These are phyloP conservation scores for Alosa sapidissima DNA, from an alignment of 2,797 vertebrate genomes.

Conservation along the genomic window DNA sequence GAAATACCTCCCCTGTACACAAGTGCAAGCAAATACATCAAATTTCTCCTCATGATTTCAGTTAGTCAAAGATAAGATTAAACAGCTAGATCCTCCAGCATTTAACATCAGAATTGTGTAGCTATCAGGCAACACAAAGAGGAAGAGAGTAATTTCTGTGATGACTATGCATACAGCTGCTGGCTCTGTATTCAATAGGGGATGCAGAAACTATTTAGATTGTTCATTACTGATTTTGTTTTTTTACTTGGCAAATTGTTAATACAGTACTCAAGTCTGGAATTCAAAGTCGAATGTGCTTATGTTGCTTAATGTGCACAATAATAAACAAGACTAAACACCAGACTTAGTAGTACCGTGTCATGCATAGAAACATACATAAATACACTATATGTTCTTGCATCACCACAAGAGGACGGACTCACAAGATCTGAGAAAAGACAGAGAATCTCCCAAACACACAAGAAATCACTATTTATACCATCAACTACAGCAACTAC, in stretches of 20 bases:
- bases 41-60: neutral
- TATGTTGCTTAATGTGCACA: neutral
- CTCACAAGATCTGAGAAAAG: neutral
- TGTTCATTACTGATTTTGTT: neutral
- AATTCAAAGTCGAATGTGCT: neutral
- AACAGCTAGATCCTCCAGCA: neutral
- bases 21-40: neutral
- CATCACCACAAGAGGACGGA: slow-evolving; percentile 1
- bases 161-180: neutral
- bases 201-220: neutral
- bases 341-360: neutral
- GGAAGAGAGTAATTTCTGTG: neutral
- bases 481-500: neutral
- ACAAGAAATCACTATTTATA: neutral
- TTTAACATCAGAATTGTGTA: neutral
- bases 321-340: neutral
- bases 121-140: neutral
- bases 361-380: slow-evolving; percentile 22
- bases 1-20: neutral
- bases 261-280: neutral
- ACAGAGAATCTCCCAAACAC: neutral
- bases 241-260: neutral
- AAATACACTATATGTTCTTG: slow-evolving; percentile 16
- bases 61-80: neutral
- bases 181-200: neutral